Evolutionary conservation across 2,113 vertebrate species (phyloP).

Genomic region (Peromyscus maniculatus): DNA sequence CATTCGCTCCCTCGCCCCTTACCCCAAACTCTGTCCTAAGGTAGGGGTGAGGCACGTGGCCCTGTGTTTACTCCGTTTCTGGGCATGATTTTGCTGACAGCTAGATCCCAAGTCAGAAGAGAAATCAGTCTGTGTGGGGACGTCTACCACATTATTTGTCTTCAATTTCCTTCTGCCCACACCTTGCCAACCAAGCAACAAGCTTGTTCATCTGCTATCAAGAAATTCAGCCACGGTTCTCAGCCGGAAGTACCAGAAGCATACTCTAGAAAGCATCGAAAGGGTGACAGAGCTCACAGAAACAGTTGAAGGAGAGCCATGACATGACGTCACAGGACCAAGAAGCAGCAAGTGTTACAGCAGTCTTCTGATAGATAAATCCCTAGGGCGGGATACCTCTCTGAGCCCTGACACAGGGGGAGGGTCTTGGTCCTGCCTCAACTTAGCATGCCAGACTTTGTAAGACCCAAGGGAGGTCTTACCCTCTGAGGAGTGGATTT

Average conservation of each 20-base stretch:
- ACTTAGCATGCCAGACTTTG: too few species aligned
- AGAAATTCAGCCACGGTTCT: neutral
- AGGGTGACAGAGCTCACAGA: neutral
- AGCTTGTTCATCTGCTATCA: neutral
- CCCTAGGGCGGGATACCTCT: too few species aligned
- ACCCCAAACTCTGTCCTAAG: neutral
- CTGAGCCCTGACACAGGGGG: too few species aligned
- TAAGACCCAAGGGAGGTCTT: too few species aligned
- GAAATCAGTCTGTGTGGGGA: slow-evolving; percentile 6
- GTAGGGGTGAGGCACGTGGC: neutral
- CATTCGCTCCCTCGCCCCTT: neutral
- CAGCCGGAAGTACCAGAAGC: slow-evolving; percentile 12
- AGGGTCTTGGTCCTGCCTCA: too few species aligned
- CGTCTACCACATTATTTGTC: neutral
- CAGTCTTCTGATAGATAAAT: neutral
- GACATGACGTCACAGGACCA: neutral
- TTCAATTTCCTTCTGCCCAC: neutral
- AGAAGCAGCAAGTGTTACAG: neutral
- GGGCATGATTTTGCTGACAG: neutral
- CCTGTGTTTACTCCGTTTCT: neutral
- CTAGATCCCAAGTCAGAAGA: slow-evolving; percentile 25
- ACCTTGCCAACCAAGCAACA: neutral
- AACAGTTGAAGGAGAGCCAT: neutral
- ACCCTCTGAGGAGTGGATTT: too few species aligned
- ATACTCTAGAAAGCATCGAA: neutral